These are phyloP conservation scores for Zenarchopterus dispar DNA, from an alignment of 2,797 vertebrate genomes.

Conservation along the genomic window DNA sequence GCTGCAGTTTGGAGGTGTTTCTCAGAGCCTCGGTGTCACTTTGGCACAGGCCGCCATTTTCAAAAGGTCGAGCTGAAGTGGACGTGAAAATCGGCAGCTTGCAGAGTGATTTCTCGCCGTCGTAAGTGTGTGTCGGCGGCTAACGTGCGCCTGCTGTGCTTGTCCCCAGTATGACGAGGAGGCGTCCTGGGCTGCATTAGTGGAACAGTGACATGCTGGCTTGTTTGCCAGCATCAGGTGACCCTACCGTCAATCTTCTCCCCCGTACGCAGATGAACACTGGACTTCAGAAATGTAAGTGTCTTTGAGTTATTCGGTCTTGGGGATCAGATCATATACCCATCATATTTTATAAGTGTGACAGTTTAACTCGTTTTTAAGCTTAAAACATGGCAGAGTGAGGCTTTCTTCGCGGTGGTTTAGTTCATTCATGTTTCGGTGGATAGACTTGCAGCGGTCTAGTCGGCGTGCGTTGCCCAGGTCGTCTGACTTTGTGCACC, in stretches of 20 bases:
- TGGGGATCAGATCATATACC: no score
- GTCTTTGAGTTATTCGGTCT: neutral
- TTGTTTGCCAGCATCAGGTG: slow-evolving; percentile 93
- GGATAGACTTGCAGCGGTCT: no score
- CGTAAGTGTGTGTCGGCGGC: slow-evolving; percentile 16
- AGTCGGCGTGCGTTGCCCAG: neutral
- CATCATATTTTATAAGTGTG: no score
- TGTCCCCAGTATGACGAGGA: slow-evolving; percentile 87
- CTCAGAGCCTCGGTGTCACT: slow-evolving; percentile 21
- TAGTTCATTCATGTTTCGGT: no score
- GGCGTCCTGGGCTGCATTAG: slow-evolving; percentile 89
- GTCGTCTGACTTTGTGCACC: slow-evolving; percentile 17
- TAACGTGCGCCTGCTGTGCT: slow-evolving; percentile 40
- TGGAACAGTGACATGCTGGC: slow-evolving; percentile 94
- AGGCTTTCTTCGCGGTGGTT: neutral
- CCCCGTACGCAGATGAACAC: slow-evolving; percentile 98
- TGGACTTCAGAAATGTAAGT: slow-evolving; percentile 99
- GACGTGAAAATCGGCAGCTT: slow-evolving; percentile 29
- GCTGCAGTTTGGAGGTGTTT: slow-evolving; percentile 38
- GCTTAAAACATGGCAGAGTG: neutral
- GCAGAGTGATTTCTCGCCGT: slow-evolving; percentile 43
- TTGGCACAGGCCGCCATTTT: slow-evolving; percentile 45
- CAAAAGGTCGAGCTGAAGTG: slow-evolving; percentile 45
- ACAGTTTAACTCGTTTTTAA: no score
- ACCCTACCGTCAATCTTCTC: slow-evolving; percentile 91